These are phyloP conservation scores for Platichthys stellatus DNA, from an alignment of 2,113 vertebrate genomes.

Conservation along the genomic window DNA sequence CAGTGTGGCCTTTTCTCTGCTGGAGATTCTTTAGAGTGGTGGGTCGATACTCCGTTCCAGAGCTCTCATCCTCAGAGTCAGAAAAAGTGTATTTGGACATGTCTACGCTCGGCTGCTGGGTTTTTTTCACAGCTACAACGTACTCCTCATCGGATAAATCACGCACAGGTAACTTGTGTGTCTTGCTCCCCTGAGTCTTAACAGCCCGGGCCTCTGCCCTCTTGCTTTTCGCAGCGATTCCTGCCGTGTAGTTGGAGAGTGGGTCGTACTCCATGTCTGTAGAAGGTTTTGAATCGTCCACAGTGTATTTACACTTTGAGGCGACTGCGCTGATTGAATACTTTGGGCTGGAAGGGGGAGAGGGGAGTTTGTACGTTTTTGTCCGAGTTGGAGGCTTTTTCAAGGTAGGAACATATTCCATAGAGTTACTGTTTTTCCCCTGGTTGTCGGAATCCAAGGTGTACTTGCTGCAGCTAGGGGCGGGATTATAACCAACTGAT, in stretches of 20 bases:
- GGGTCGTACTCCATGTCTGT: constrained; percentile 98
- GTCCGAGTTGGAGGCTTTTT: constrained; percentile 71
- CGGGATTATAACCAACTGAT: constrained; percentile 88
- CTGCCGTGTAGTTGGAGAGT: constrained; percentile 92
- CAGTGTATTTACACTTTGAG: constrained; percentile 89
- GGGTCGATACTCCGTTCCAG: constrained; percentile 77
- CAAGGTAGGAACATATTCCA: constrained; percentile 93
- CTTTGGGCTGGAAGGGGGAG: constrained; percentile 59
- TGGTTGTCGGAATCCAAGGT: constrained; percentile 82
- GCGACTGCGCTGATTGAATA: constrained; percentile 55
- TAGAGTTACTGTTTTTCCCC: constrained; percentile 72
- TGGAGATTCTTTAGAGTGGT: constrained; percentile 69
- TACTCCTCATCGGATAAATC: constrained; percentile 76
- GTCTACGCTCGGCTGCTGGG: constrained; percentile 55
- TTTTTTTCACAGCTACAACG: constrained; percentile 81
- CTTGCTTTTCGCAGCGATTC: constrained; percentile 85
- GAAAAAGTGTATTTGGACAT: constrained; percentile 84
- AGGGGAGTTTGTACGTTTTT: constrained; percentile 25
- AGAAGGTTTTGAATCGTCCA: constrained; percentile 90
- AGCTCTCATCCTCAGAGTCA: constrained; percentile 88
- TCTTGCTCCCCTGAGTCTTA: constrained; percentile 45
- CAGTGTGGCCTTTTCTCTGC: constrained; percentile 58
- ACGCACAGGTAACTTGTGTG: constrained; percentile 62
- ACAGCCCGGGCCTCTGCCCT: constrained; percentile 50
- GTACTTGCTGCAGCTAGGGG: constrained; percentile 91